Conservation (phyloP, 2,888 invertebrate species). For the Mesodorylaimus sp. region DNA sequence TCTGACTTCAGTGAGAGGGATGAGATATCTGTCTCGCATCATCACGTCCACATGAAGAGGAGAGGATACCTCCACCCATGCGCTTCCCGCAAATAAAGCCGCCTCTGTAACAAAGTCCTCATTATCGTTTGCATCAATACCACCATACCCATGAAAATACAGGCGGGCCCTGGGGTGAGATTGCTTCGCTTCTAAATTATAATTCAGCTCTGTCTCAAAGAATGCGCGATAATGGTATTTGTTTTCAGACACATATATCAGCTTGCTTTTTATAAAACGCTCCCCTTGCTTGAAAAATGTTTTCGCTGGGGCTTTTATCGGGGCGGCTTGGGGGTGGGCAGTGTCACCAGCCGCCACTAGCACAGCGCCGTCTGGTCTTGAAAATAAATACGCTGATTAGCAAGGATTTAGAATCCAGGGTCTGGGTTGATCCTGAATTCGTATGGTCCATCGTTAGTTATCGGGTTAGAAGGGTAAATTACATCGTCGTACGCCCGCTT, state of each 20-base stretch:
- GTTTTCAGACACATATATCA: conserved; percentile 4
- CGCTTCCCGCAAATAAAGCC: too few species aligned
- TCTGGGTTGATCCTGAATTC: conserved; percentile 4
- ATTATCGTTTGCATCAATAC: too few species aligned
- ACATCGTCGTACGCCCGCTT: conserved; percentile 1
- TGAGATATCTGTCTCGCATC: too few species aligned
- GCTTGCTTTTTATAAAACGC: not conserved
- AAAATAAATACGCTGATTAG: conserved; percentile 1
- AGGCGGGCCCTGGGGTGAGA: too few species aligned
- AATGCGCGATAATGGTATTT: conserved; percentile 3
- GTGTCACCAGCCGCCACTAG: too few species aligned
- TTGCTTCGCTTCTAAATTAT: too few species aligned
- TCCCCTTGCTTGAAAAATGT: conserved; percentile 7
- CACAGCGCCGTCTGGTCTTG: not conserved
- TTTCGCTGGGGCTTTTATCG: conserved; percentile 4
- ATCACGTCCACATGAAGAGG: too few species aligned
- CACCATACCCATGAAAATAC: too few species aligned
- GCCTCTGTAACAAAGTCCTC: too few species aligned
- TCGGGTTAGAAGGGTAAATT: not conserved
- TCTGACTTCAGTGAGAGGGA: too few species aligned
- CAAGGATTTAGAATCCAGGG: not conserved
- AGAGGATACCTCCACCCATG: too few species aligned
- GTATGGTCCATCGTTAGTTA: conserved; percentile 6
- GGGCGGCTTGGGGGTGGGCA: not conserved
- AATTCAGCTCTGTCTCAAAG: too few species aligned